A percentile compares a stretch with the other conserved stretches of the same genome.
Conservation (phyloP, 64 coral and sea anemone genomes). For the Montipora sp. region DNA sequence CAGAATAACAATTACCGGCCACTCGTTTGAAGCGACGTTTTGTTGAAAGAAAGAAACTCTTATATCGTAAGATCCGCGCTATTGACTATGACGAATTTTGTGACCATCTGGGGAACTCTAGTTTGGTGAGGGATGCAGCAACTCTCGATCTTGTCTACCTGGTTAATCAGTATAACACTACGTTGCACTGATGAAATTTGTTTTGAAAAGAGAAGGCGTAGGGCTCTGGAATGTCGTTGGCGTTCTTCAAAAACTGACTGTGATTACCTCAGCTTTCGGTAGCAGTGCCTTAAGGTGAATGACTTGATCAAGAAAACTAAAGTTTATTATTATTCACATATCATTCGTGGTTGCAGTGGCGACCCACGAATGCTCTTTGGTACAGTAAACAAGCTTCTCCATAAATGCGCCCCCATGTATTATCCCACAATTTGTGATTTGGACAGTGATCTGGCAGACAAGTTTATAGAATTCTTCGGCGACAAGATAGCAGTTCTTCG, state of each 20-base stretch:
- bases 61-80: background rate
- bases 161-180: constrained; percentile 54
- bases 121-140: background rate
- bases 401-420: background rate
- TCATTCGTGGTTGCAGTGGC: background rate
- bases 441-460: background rate
- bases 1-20: too few relatives aligned
- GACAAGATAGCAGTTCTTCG: background rate
- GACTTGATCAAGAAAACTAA: constrained; percentile 53
- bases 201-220: constrained; percentile 44
- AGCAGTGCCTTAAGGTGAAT: background rate
- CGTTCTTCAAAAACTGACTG: background rate
- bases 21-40: too few relatives aligned
- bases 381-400: constrained; percentile 17
- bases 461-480: background rate
- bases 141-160: constrained; percentile 18
- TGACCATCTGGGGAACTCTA: background rate
- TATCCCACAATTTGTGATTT: constrained; percentile 1
- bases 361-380: background rate
- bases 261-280: background rate
- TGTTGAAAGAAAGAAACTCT: background rate
- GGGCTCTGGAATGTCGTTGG: constrained; percentile 4
- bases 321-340: constrained; percentile 40
- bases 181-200: constrained; percentile 42
- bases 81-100: background rate